A percentile compares a stretch with the other conserved stretches of the same genome.
These are phyloP conservation scores for Drosophila parvula DNA, from an alignment of 1,140 invertebrate genomes.

Conservation along the genomic window DNA sequence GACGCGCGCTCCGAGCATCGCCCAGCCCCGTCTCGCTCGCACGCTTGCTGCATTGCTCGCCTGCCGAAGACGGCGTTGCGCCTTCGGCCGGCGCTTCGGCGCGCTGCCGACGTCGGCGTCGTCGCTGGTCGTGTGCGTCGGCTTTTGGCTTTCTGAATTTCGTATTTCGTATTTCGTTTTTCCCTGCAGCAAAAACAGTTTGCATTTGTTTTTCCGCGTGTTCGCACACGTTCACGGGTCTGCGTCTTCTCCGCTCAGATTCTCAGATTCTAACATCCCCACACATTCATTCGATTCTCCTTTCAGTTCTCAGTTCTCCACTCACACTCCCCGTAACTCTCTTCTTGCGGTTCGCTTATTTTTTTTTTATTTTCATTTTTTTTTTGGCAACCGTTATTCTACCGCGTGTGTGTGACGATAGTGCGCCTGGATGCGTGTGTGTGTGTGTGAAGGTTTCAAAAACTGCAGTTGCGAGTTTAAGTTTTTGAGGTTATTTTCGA, in stretches of 20 bases:
- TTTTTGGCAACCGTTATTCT: slow-evolving; percentile 33
- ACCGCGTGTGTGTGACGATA: slow-evolving; percentile 25
- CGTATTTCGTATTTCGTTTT: slow-evolving; percentile 31
- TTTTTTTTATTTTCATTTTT: background rate
- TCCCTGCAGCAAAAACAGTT: slow-evolving; percentile 82
- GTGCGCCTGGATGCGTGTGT: slow-evolving; percentile 22
- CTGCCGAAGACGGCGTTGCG: slow-evolving; percentile 14
- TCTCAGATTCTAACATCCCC: slow-evolving; percentile 31
- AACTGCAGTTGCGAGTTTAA: slow-evolving; percentile 6
- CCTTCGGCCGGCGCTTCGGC: slow-evolving; percentile 19
- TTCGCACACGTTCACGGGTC: slow-evolving; percentile 83
- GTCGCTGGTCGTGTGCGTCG: slow-evolving; percentile 12
- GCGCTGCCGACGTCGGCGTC: slow-evolving; percentile 24
- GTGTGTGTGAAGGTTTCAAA: slow-evolving; percentile 23
- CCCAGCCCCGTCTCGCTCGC: slow-evolving; percentile 54
- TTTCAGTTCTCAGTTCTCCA: slow-evolving; percentile 9
- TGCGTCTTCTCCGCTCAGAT: slow-evolving; percentile 39
- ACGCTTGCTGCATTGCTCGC: slow-evolving; percentile 16
- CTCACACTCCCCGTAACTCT: slow-evolving; percentile 37
- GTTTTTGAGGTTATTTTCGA: slow-evolving; percentile 12
- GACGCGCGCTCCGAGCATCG: slow-evolving; percentile 7
- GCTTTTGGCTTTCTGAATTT: slow-evolving; percentile 29
- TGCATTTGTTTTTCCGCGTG: slow-evolving; percentile 84
- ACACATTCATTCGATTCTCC: slow-evolving; percentile 16
- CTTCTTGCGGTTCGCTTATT: slow-evolving; percentile 21